Conservation (phyloP, 2,888 invertebrate genomes). For the Dynastes maya region DNA sequence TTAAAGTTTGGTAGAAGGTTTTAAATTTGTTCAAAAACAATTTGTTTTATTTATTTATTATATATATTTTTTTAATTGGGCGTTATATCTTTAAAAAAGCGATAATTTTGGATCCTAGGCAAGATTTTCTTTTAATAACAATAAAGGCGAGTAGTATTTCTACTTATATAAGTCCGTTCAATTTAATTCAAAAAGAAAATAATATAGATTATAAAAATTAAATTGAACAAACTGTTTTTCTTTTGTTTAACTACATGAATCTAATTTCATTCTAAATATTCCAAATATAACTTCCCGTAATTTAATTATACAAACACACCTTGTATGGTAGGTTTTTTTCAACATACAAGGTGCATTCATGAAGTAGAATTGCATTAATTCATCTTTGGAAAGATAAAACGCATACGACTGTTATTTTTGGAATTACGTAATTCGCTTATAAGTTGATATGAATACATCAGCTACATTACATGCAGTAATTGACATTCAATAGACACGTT, state of each 20-base stretch:
- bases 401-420: neutral
- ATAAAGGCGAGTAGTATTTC: too few relatives aligned
- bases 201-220: too few relatives aligned
- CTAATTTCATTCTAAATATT: neutral
- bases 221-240: too few relatives aligned
- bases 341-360: neutral
- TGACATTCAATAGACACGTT: conserved; percentile 21
- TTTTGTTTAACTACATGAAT: too few relatives aligned
- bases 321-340: neutral
- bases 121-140: too few relatives aligned
- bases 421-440: neutral
- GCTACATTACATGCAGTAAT: conserved; percentile 29
- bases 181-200: too few relatives aligned
- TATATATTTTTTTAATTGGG: too few relatives aligned
- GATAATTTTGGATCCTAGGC: too few relatives aligned
- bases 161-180: too few relatives aligned
- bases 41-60: too few relatives aligned
- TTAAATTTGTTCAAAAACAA: conserved; percentile 20
- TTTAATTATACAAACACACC: neutral
- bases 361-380: neutral
- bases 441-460: neutral
- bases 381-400: neutral
- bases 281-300: neutral
- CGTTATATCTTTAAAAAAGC: too few relatives aligned
- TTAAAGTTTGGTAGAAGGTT: neutral